A percentile compares a stretch with the other conserved stretches of the same genome.
Evolutionary conservation across 2,113 vertebrate genomes (phyloP).

Genomic region (Alexandromys fortis): DNA sequence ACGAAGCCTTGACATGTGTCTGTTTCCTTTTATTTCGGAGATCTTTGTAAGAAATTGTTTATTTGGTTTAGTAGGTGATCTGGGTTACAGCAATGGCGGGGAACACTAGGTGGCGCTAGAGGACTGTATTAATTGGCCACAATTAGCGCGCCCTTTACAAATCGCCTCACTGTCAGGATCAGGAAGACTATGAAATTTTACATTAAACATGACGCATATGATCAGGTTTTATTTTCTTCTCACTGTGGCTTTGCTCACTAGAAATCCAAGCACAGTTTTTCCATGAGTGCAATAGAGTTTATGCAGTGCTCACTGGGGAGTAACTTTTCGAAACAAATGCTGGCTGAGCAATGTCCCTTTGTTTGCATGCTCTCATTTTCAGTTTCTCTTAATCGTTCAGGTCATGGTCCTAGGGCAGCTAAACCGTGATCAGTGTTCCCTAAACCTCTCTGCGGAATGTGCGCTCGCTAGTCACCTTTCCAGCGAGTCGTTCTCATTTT

Average conservation of each 20-base stretch:
- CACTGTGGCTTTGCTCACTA: neutral
- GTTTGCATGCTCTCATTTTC: conserved; percentile 32
- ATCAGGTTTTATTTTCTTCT: conserved; percentile 47
- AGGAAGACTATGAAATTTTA: conserved; percentile 70
- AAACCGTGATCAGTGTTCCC: neutral
- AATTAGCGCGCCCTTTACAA: conserved; percentile 69
- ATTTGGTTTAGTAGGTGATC: neutral
- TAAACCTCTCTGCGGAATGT: neutral
- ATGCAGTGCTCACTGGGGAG: neutral
- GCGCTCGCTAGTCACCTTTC: neutral
- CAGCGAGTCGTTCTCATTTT: neutral
- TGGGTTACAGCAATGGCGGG: conserved; percentile 58
- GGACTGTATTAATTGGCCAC: conserved; percentile 82
- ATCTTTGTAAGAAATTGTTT: conserved; percentile 7
- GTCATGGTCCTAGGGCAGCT: conserved; percentile 14
- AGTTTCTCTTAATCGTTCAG: conserved; percentile 23
- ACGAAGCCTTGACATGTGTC: neutral
- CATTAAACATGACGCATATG: conserved; percentile 68
- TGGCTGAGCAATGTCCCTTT: neutral
- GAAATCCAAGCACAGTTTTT: conserved; percentile 39
- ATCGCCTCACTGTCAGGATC: conserved; percentile 48
- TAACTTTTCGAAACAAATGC: conserved; percentile 48
- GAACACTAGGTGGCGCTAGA: conserved; percentile 85
- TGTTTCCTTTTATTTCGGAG: conserved; percentile 5
- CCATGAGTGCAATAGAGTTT: conserved; percentile 55